These are phyloP conservation scores for Hyles euphorbiae DNA, from an alignment of 1,140 invertebrate species.

Conservation along the genomic window DNA sequence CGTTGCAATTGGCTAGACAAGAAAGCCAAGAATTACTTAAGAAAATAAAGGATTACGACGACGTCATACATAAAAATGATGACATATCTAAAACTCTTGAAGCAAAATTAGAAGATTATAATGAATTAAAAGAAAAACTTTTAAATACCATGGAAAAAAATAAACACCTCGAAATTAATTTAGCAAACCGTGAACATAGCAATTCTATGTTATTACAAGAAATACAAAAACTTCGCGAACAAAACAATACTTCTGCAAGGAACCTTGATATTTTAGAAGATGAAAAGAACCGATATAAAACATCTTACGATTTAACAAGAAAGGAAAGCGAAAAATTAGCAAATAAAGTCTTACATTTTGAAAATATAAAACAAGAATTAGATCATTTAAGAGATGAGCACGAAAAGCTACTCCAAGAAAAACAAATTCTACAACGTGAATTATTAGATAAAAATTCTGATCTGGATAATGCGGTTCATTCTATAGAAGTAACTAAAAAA, in stretches of 20 bases:
- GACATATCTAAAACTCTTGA: constrained; percentile 17
- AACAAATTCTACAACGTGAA: constrained; percentile 37
- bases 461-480: constrained; percentile 34
- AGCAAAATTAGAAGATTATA: constrained; percentile 13
- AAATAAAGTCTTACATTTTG: constrained; percentile 32
- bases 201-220: constrained; percentile 39
- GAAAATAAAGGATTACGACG: constrained; percentile 35
- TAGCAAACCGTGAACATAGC: constrained; percentile 24
- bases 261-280: constrained; percentile 41
- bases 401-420: constrained; percentile 40
- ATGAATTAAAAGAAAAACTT: constrained; percentile 20
- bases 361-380: constrained; percentile 35
- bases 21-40: constrained; percentile 50
- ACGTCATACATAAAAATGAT: constrained; percentile 21
- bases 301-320: constrained; percentile 38
- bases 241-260: constrained; percentile 26
- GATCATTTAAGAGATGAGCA: constrained; percentile 33
- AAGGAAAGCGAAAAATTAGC: constrained; percentile 43
- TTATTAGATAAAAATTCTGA: constrained; percentile 34
- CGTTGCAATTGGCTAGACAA: constrained; percentile 36
- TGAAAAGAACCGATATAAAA: constrained; percentile 42
- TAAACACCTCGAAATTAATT: constrained; percentile 23
- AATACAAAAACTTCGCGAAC: constrained; percentile 40
- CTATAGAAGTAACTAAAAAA: constrained; percentile 38
- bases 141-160: constrained; percentile 23